A percentile compares a stretch with the other conserved stretches of the same genome.
Evolutionary conservation across 1,140 invertebrate species (phyloP).

Genomic region (Calephelis nemesis): DNA sequence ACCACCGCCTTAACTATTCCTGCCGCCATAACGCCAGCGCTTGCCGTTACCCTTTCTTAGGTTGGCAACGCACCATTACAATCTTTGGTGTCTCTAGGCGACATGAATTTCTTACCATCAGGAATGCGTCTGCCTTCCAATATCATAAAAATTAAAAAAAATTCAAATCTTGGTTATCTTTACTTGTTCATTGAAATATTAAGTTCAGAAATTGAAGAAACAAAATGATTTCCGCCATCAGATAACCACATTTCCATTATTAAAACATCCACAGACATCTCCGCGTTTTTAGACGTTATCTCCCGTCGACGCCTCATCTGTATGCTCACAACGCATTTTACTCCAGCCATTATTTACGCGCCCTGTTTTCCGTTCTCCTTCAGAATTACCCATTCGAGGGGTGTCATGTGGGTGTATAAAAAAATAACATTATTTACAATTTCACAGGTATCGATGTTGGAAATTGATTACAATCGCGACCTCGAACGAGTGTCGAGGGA

Average conservation of each 20-base stretch:
- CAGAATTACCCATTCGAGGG: conserved; percentile 15
- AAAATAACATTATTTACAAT: conserved; percentile 19
- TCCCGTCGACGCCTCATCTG: conserved; percentile 11
- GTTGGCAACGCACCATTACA: no score
- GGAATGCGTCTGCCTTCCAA: no score
- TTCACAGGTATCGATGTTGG: conserved; percentile 15
- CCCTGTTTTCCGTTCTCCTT: conserved; percentile 8
- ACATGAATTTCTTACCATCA: no score
- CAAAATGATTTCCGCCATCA: not conserved
- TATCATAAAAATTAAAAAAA: no score
- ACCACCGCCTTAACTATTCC: no score
- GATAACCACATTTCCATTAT: conserved; percentile 11
- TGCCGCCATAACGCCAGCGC: no score
- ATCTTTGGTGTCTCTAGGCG: no score
- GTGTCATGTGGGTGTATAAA: conserved; percentile 10
- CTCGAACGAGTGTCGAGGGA: conserved; percentile 10
- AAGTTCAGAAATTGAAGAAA: no score
- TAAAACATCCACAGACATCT: conserved; percentile 9
- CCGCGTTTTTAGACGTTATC: conserved; percentile 1
- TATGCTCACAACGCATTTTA: conserved; percentile 14
- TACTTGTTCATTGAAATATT: no score
- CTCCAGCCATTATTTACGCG: conserved; percentile 7
- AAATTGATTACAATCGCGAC: conserved; percentile 18
- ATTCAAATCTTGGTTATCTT: no score
- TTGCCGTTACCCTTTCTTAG: no score